Base-by-base conservation (phyloP, 2,888 invertebrate species). In the Cephus pygmeus region DNA sequence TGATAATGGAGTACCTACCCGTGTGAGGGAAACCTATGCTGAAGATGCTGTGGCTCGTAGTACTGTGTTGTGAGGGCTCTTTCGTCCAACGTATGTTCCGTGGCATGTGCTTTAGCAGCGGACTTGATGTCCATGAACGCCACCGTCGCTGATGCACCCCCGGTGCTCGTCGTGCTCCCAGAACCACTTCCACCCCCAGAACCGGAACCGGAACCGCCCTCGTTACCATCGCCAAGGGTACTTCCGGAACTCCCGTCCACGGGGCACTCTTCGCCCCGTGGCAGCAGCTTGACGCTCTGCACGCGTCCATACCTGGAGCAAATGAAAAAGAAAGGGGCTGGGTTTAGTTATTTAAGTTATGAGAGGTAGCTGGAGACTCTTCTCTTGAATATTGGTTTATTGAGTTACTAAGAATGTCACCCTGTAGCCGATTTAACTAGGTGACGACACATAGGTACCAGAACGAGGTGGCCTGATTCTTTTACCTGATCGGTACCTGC, bases 51-150 rank as follows among this genome's bases (percentile, higher is more conserved):
- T 88, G 97, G 97, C 92, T 97, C 97, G 93, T 97, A 97, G 93
- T 97, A 98, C 92, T 97, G 97, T 89, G 97, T 97, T 92, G 96
- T 96, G 93, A 97, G 95, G 89, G 95, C 94, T 90, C 96, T 94
- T 91, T 97, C 97, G 92, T 97, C 97, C 92, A 98, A 92, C 91
- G 96, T 96, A 93, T 97, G 97, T 92, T 97, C 97, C 89, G 95
- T 95, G 92, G 96, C 96, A 93, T 97, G 97, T 87, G 98, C 97
- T 93, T 98, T 98, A 91, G 97, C 95, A 92, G 98, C 98, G 90
- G 97, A 97, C 93, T 97, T 97, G 94, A 98, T 98, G 94, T 98
- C 98, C 95, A 98, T 97, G 94, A 98, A 98, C 93, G 97, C 97
- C 93, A 97, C 97, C 92, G 97, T 96, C 92, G 97, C 97, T 93